Conservation (phyloP, 2,113 vertebrate species). For the Oncorhynchus clarkii region DNA sequence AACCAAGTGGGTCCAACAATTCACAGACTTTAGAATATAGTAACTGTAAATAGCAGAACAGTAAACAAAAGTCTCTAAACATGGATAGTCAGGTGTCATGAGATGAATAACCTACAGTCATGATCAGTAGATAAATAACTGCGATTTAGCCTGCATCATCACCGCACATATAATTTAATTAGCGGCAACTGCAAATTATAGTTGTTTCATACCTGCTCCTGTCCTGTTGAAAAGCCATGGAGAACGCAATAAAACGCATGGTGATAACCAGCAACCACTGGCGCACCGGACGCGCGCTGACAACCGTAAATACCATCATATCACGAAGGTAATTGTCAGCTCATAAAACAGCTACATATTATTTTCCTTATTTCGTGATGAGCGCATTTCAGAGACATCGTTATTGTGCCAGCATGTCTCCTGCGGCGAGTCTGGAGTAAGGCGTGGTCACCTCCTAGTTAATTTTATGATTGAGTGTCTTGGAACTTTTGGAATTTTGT, state of each 20-base stretch:
- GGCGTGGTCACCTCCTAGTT: neutral
- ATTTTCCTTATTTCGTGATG: neutral
- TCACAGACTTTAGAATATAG: neutral
- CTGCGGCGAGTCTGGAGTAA: too few species aligned
- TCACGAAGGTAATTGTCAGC: neutral
- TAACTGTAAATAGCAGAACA: neutral
- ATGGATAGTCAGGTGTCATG: neutral
- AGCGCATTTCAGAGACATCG: neutral
- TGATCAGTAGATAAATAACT: neutral
- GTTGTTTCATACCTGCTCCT: conserved; percentile 29
- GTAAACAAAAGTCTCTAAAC: neutral
- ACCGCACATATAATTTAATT: neutral
- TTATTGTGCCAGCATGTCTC: neutral
- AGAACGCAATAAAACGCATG: conserved; percentile 42
- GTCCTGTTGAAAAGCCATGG: conserved; percentile 35
- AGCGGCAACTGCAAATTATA: neutral
- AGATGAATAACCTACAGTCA: neutral
- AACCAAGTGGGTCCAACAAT: conserved; percentile 18
- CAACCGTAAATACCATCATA: conserved; percentile 38
- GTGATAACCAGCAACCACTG: conserved; percentile 23
- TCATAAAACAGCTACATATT: conserved; percentile 47
- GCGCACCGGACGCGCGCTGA: neutral
- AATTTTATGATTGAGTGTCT: neutral
- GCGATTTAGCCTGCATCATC: neutral
- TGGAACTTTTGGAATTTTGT: neutral